Base-by-base conservation (phyloP, 2,888 invertebrate species). In the Pterobdella sp. region DNA sequence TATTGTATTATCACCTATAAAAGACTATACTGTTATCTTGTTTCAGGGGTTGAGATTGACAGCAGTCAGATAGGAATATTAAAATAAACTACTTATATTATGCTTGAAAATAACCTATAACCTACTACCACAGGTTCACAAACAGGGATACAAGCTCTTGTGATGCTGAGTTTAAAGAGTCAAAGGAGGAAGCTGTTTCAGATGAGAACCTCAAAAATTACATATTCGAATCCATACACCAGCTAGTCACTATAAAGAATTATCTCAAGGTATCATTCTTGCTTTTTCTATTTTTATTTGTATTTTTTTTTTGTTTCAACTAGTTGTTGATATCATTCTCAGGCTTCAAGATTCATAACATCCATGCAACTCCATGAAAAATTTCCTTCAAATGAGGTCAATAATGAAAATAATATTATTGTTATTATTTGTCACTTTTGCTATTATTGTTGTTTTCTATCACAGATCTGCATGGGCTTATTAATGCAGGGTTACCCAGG, bases 321-420 rank as follows among this genome's bases (percentile, higher is more conserved):
- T 42, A 14, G 18, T 42, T 42, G 18, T 42, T 42, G 18, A 14
- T 42, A 42, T 42, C 18, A 42, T 42, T 26, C 60, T 3, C 7
- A 56, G 60, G n/a, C 60, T 56, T 56, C 60, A 14, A 56, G 60
- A 26, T 56, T 56, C 60, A 56, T 56, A 22, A 56, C 60, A 3
- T 4, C 60, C 18, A 18, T 56, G 7, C 60, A 56, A 56, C n/a
- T 56, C 10, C n/a, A 18, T 56, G 60, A 4, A 26, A 22, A 56
- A 4, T 56, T 56, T 56, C 60, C 60, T 26, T 56, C 10, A 4
- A 56, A 56, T 56, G 60, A 56, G 60, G 60, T 56, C 3, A 26
- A 26, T 42, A 42, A 42, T 42, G 42, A 42, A 7, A 18, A 14
- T 18, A 42, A 18, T 14, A 18, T 42, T 7, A 7, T 18, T 14